Percentiles rank a stretch among this genome's conserved stretches.
Evolutionary conservation across 1,140 invertebrate genomes (phyloP).

Genomic region (Lycorma delicatula): DNA sequence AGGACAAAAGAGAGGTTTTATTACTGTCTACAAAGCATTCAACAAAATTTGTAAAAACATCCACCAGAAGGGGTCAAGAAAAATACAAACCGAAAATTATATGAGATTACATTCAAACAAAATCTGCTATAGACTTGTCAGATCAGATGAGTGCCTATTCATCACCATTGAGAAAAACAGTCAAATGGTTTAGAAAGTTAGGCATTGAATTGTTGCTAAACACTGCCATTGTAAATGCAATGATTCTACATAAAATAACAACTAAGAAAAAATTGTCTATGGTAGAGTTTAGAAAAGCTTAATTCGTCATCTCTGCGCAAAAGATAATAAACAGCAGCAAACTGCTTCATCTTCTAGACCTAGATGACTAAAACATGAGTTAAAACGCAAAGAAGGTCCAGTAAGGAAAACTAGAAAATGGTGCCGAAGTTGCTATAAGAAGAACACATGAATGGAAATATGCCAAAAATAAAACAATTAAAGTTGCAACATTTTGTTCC

Average conservation of each 20-base stretch:
- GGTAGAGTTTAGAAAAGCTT: neutral
- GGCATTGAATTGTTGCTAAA: conserved; percentile 36
- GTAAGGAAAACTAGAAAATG: too few species aligned
- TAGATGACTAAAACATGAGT: too few species aligned
- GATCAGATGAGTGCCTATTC: conserved; percentile 38
- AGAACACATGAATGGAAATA: too few species aligned
- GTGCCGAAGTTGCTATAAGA: too few species aligned
- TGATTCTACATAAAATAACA: neutral
- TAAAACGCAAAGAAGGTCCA: too few species aligned
- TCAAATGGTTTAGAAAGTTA: conserved; percentile 38
- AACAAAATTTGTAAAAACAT: conserved; percentile 8
- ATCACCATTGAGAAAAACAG: conserved; percentile 34
- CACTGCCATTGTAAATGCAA: conserved; percentile 15
- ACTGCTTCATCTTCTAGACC: too few species aligned
- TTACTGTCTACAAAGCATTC: conserved; percentile 7
- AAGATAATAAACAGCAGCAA: too few species aligned
- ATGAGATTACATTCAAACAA: conserved; percentile 34
- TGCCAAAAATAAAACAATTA: too few species aligned
- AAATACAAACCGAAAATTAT: conserved; percentile 33
- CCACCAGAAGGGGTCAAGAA: conserved; percentile 19
- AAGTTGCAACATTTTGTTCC: too few species aligned
- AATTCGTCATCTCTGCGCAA: too few species aligned
- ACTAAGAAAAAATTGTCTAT: neutral
- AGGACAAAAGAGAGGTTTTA: conserved; percentile 33
- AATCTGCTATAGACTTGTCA: conserved; percentile 37